Base-by-base conservation (phyloP, 2,888 invertebrate species). In the Hemistola chrysoprasaria region DNA sequence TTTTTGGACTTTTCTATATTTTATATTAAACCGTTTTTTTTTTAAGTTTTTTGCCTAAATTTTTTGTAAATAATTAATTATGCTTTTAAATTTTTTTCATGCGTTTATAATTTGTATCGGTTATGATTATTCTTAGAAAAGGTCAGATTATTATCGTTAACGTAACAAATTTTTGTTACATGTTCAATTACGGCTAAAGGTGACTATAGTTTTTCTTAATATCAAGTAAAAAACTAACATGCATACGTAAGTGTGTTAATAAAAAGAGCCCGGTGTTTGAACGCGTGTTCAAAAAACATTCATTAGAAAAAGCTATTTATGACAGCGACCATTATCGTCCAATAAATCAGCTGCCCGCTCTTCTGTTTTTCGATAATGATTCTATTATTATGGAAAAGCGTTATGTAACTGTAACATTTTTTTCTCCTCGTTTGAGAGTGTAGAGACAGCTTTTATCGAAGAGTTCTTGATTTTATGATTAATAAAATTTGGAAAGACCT, bases 301-400 rank as follows among this genome's bases (percentile, higher is more conserved):
- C 77, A 78, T 79, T 83, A 79, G 67, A 79, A 86, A 85, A 86
- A 86, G 77, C 84, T 86, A 85, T 88, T 87, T 88, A 87, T 87
- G 86, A 88, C 88, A 86, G 85, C 73, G 78, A 60, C 87, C 76
- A 88, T 88, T 88, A 87, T 85, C 87, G 79, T 86, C 82, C 71
- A 87, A 88, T 88, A 88, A 88, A 88, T 88, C 88, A 88, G 88
- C 88, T 87, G 88, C 80, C 86, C 86, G 78, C 85, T 88, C 87
- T 88, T 87, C 88, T 88, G 88, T 87, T 88, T 70, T 87, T 87
- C 86, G 80, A 87, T 87, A 87, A 88, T 88, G 87, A 88, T 88
- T 88, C 88, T 87, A 88, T 88, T 88, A 87, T 88, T 87, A 88
- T 84, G 86, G 88, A 84, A 86, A 88, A 85, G 84, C 85, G 86